phyloP scores from a whole-genome alignment of 2,888 invertebrate genomes.

The Rugalucina vietnamica region DNA sequence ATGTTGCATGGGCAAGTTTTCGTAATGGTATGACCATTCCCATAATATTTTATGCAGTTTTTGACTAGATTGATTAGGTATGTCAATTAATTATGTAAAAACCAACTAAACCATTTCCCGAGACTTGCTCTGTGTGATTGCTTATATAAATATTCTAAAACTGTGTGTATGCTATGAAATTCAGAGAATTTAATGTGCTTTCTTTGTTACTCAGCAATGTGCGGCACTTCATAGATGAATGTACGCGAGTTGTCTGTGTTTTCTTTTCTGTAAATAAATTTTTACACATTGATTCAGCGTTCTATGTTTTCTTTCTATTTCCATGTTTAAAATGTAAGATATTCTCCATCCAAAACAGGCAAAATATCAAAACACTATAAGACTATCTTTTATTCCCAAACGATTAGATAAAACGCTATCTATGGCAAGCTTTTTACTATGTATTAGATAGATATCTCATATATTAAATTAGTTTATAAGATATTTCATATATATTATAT shows the following conservation, averaged over 20 bases:
- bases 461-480: too few relatives aligned
- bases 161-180: neutral
- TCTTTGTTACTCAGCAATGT: neutral
- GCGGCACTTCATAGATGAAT: neutral
- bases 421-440: too few relatives aligned
- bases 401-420: too few relatives aligned
- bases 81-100: too few relatives aligned
- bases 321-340: too few relatives aligned
- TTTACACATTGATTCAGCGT: neutral
- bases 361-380: too few relatives aligned
- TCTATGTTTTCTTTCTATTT: neutral
- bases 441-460: too few relatives aligned
- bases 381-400: too few relatives aligned
- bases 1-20: neutral
- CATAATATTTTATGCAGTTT: too few relatives aligned
- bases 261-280: conserved; percentile 14
- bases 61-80: too few relatives aligned
- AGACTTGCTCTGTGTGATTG: neutral
- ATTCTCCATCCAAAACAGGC: too few relatives aligned
- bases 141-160: neutral
- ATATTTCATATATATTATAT: too few relatives aligned
- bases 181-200: neutral
- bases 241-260: neutral
- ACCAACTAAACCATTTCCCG: neutral
- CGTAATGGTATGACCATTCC: neutral